These are phyloP conservation scores for Clostera curtula DNA, from an alignment of 2,888 invertebrate genomes.

Conservation along the genomic window DNA sequence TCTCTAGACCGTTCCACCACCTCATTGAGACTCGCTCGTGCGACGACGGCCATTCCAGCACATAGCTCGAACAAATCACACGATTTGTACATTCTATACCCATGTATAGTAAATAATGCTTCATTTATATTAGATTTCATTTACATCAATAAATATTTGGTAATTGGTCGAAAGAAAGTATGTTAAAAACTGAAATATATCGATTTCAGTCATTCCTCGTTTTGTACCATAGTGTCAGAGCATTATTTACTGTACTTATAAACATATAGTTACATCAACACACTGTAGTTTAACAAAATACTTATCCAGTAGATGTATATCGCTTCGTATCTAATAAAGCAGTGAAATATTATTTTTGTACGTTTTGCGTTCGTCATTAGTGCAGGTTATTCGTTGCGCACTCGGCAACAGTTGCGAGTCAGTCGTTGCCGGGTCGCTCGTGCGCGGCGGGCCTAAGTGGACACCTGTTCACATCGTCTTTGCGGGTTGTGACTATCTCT, in stretches of 20 bases:
- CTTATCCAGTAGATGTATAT: constrained; percentile 46
- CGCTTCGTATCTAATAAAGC: constrained; percentile 52
- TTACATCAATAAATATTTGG: too few species aligned
- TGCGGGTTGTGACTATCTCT: constrained; percentile 46
- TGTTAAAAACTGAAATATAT: too few species aligned
- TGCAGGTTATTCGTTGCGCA: constrained; percentile 33
- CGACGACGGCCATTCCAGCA: constrained; percentile 52
- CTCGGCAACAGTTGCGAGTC: constrained; percentile 50
- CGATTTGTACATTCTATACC: constrained; percentile 44
- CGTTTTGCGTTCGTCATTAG: constrained; percentile 41
- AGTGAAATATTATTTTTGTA: constrained; percentile 51
- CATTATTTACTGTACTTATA: constrained; percentile 22
- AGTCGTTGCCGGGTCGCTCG: constrained; percentile 42
- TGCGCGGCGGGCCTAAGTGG: constrained; percentile 28
- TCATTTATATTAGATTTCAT: too few species aligned
- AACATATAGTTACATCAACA: constrained; percentile 29
- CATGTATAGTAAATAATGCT: too few species aligned
- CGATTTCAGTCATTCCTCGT: too few species aligned
- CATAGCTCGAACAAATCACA: constrained; percentile 43
- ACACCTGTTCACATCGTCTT: constrained; percentile 13
- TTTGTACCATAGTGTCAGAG: too few species aligned
- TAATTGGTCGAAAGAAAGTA: too few species aligned
- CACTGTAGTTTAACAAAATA: constrained; percentile 42
- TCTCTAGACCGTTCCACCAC: constrained; percentile 29
- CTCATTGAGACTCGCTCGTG: constrained; percentile 25